Evolutionary conservation across 1,140 invertebrate species (phyloP).

Genomic region (Pseudomyrmex concolor): DNA sequence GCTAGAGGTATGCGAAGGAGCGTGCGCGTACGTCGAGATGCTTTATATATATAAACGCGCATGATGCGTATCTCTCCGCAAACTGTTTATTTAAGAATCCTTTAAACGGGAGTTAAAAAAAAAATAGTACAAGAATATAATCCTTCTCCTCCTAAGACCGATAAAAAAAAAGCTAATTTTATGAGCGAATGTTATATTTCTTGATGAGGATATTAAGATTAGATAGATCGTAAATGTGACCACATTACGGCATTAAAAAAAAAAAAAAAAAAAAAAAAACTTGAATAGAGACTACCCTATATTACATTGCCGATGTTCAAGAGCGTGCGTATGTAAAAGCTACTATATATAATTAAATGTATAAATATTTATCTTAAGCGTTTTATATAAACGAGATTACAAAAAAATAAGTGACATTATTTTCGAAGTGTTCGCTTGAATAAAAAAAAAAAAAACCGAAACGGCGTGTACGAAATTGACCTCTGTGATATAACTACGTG

Average conservation of each 20-base stretch:
- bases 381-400: conserved; percentile 67
- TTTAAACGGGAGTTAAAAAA: conserved; percentile 33
- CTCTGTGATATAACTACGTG: conserved; percentile 77
- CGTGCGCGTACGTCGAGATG: conserved; percentile 6
- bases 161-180: conserved; percentile 35
- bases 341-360: conserved; percentile 43
- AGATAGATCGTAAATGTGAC: conserved; percentile 2
- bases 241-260: conserved; percentile 6
- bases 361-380: conserved; percentile 65
- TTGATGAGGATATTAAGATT: conserved; percentile 42
- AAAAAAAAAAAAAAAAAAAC: no score
- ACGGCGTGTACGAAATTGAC: conserved; percentile 69
- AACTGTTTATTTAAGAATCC: conserved; percentile 43
- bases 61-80: conserved; percentile 4
- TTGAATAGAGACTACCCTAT: conserved; percentile 61
- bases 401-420: conserved; percentile 66
- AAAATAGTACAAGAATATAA: conserved; percentile 48
- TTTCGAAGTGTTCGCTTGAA: conserved; percentile 70
- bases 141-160: conserved; percentile 39
- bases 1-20: conserved; percentile 1
- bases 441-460: neutral
- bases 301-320: conserved; percentile 55
- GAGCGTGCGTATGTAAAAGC: conserved; percentile 24
- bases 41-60: conserved; percentile 24
- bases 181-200: conserved; percentile 52